These are phyloP conservation scores for Stictonetta naevosa DNA, from an alignment of 2,113 vertebrate species.

Conservation along the genomic window DNA sequence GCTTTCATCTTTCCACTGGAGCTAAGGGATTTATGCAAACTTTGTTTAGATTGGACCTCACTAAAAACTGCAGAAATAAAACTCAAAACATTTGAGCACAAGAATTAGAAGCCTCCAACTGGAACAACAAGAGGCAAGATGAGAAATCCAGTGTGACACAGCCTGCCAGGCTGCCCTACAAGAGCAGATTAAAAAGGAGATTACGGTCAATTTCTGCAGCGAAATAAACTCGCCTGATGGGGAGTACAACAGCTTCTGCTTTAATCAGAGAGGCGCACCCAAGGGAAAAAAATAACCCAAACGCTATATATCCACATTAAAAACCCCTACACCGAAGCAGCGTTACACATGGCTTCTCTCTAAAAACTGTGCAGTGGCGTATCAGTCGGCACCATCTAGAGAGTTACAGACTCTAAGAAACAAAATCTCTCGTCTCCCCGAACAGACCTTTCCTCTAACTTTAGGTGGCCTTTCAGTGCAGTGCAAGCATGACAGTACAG, in stretches of 20 bases:
- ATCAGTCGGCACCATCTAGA: background rate
- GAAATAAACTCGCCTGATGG: slow-evolving; percentile 38
- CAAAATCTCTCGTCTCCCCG: background rate
- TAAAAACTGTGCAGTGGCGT: background rate
- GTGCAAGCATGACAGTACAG: background rate
- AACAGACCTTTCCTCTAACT: background rate
- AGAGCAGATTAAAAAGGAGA: slow-evolving; percentile 45
- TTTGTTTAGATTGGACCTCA: slow-evolving; percentile 22
- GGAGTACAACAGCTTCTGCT: slow-evolving; percentile 21
- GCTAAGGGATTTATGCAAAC: slow-evolving; percentile 25
- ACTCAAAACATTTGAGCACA: slow-evolving; percentile 22
- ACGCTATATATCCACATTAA: background rate
- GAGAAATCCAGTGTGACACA: slow-evolving; percentile 45
- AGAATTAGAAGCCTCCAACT: slow-evolving; percentile 61
- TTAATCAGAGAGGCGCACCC: slow-evolving; percentile 25
- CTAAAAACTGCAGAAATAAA: slow-evolving; percentile 32
- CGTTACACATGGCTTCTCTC: background rate
- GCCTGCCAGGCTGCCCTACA: background rate
- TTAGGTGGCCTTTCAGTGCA: background rate
- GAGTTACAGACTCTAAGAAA: background rate
- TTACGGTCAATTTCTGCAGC: slow-evolving; percentile 56
- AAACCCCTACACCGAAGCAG: background rate
- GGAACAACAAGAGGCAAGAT: slow-evolving; percentile 37
- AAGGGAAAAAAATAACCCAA: background rate
- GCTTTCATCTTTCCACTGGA: slow-evolving; percentile 25